Conservation (phyloP, 2,113 vertebrate species). For the Desmodus rotundus region DNA sequence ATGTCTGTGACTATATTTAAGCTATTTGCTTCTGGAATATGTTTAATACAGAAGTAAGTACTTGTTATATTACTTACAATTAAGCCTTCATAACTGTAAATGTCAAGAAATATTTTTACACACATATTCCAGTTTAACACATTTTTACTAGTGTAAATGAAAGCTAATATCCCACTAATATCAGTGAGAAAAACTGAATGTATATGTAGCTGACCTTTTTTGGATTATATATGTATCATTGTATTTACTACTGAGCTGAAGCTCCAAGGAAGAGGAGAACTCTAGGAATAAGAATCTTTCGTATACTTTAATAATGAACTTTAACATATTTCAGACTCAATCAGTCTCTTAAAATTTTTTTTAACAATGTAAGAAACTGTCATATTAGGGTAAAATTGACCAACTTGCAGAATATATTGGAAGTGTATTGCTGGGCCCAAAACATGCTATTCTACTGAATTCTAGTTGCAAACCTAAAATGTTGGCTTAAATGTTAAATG, state of each 20-base stretch:
- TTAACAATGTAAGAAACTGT: background rate
- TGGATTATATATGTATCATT: background rate
- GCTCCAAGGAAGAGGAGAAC: background rate
- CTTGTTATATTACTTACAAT: background rate
- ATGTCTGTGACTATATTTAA: background rate
- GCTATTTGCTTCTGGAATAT: background rate
- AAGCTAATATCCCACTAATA: background rate
- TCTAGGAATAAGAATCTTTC: background rate
- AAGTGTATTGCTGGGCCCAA: background rate
- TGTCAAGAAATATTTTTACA: background rate
- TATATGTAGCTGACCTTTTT: background rate
- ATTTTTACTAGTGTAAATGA: conserved; percentile 1
- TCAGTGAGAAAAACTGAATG: background rate
- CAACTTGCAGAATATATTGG: background rate
- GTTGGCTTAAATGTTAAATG: too few relatives aligned
- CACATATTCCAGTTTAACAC: background rate
- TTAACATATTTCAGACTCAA: background rate
- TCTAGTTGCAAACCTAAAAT: background rate
- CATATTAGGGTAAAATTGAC: background rate
- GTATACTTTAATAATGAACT: background rate
- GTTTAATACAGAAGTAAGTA: background rate
- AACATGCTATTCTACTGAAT: background rate
- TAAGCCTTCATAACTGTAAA: background rate
- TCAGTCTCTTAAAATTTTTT: background rate
- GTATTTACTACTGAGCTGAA: background rate